These are phyloP conservation scores for Caenorhabditis imperialis DNA, from an alignment of 2,888 invertebrate species.

Conservation along the genomic window DNA sequence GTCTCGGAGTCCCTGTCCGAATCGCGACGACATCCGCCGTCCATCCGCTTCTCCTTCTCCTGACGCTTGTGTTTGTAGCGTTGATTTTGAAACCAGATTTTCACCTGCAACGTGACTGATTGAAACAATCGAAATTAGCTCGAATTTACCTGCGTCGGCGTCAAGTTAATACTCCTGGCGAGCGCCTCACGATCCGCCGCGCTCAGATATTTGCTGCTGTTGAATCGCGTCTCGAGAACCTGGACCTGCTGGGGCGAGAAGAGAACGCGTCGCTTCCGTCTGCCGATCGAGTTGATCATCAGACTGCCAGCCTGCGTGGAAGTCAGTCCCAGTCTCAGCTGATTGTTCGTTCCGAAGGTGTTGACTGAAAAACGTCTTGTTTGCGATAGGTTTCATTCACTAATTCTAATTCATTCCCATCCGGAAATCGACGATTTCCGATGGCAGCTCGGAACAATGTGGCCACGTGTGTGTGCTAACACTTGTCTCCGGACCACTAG, in stretches of 20 bases:
- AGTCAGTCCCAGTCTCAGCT: constrained; percentile 17
- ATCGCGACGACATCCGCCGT: constrained; percentile 35
- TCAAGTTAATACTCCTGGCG: constrained; percentile 86
- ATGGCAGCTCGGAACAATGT: constrained; percentile 1
- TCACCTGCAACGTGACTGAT: no score
- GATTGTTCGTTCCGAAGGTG: constrained; percentile 31
- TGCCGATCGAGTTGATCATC: constrained; percentile 19
- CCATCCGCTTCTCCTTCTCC: constrained; percentile 58
- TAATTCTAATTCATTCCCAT: neutral
- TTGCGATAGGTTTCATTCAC: neutral
- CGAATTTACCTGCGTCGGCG: constrained; percentile 85
- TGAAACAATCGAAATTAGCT: constrained; percentile 57
- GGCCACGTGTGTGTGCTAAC: constrained; percentile 43
- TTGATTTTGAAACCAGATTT: constrained; percentile 72
- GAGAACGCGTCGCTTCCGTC: constrained; percentile 90
- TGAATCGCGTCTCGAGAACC: constrained; percentile 87
- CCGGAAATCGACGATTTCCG: constrained; percentile 45
- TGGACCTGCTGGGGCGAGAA: constrained; percentile 84
- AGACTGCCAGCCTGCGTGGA: constrained; percentile 7
- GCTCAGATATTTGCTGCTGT: constrained; percentile 89
- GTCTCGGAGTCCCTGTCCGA: constrained; percentile 22
- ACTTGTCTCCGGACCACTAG: constrained; percentile 45
- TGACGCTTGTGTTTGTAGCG: constrained; percentile 68
- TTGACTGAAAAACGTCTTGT: constrained; percentile 39
- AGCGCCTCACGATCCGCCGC: constrained; percentile 91